phyloP scores from a whole-genome alignment of 2,888 invertebrate species.

The Acrobasis consociella region DNA sequence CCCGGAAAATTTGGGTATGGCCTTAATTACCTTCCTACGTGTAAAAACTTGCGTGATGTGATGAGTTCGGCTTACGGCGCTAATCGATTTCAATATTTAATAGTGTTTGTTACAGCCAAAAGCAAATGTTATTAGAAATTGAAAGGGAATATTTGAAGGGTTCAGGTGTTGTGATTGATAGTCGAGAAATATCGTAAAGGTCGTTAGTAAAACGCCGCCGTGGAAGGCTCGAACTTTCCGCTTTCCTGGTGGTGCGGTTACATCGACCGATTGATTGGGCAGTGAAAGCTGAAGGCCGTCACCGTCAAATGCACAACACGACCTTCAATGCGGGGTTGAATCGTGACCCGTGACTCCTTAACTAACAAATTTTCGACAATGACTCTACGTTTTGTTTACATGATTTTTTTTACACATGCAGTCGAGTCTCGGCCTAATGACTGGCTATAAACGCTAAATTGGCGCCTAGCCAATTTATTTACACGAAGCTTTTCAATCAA shows the following conservation, averaged over 20 bases:
- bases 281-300: slow-evolving; percentile 21
- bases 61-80: slow-evolving; percentile 8
- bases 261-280: slow-evolving; percentile 18
- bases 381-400: slow-evolving; percentile 8
- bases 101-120: slow-evolving; percentile 26
- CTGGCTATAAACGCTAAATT: slow-evolving; percentile 11
- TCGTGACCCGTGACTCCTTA: slow-evolving; percentile 8
- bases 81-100: slow-evolving; percentile 30
- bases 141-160: slow-evolving; percentile 44
- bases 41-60: slow-evolving; percentile 18
- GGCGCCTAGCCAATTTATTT: slow-evolving; percentile 10
- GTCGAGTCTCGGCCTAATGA: slow-evolving; percentile 2
- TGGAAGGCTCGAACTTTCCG: slow-evolving; percentile 47
- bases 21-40: slow-evolving; percentile 1
- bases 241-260: slow-evolving; percentile 30
- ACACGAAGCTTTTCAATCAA: slow-evolving; percentile 5
- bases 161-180: slow-evolving; percentile 47
- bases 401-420: not conserved
- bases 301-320: slow-evolving; percentile 16
- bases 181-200: slow-evolving; percentile 44
- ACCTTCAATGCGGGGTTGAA: slow-evolving; percentile 15
- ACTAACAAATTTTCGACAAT: not conserved
- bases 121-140: slow-evolving; percentile 35
- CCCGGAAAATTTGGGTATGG: no score
- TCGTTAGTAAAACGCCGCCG: slow-evolving; percentile 16